These are phyloP conservation scores for Cataglyphis livida DNA, from an alignment of 2,888 invertebrate genomes.

Conservation along the genomic window DNA sequence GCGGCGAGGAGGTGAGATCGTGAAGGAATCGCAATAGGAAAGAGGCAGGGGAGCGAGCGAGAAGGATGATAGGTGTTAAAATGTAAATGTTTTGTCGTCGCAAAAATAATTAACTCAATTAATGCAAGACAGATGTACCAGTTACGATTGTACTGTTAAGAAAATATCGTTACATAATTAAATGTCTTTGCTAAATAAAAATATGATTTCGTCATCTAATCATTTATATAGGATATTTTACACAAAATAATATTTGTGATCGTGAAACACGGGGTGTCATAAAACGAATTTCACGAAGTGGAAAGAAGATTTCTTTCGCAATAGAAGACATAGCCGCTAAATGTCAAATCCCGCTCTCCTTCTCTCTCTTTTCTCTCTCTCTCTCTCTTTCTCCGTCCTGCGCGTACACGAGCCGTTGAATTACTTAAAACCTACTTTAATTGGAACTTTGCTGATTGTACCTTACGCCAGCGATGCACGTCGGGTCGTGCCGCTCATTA, in stretches of 20 bases:
- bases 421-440: constrained; percentile 76
- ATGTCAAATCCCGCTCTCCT: constrained; percentile 35
- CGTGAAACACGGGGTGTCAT: constrained; percentile 11
- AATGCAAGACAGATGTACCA: not conserved
- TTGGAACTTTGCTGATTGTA: constrained; percentile 84
- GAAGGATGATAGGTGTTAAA: not conserved
- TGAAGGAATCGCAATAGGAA: constrained; percentile 14
- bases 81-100: not conserved
- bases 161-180: not conserved
- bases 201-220: not conserved
- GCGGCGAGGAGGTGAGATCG: constrained; percentile 40
- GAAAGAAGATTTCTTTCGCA: constrained; percentile 32
- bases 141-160: not conserved
- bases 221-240: not conserved
- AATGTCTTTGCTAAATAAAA: constrained; percentile 2
- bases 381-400: not conserved
- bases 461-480: constrained; percentile 83
- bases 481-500: constrained; percentile 71
- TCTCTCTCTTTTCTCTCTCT: not conserved
- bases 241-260: constrained; percentile 36
- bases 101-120: constrained; percentile 7
- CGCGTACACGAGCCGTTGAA: constrained; percentile 55
- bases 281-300: constrained; percentile 28
- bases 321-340: constrained; percentile 30
- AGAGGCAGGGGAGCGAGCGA: not conserved